phyloP scores from a whole-genome alignment of 2,797 vertebrate genomes.

The Spea hammondii region DNA sequence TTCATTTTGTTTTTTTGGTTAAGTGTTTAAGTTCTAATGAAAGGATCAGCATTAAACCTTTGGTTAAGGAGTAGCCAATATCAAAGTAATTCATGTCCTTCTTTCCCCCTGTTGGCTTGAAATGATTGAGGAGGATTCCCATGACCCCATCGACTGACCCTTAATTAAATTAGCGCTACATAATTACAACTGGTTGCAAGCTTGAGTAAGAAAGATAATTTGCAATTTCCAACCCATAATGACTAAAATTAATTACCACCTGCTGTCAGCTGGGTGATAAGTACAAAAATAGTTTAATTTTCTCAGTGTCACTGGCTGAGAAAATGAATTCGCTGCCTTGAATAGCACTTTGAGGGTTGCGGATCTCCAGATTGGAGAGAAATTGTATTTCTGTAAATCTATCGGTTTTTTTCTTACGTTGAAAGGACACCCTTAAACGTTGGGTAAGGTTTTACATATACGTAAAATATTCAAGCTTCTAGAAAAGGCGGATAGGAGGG shows the following conservation, averaged over 20 bases:
- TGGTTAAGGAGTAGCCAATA: not conserved
- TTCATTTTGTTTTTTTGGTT: too few species aligned
- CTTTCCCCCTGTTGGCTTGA: not conserved
- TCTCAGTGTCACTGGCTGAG: not conserved
- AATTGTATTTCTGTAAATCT: not conserved
- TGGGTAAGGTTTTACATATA: too few species aligned
- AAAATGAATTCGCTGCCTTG: not conserved
- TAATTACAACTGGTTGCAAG: not conserved
- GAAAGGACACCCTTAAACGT: too few species aligned
- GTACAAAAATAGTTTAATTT: not conserved
- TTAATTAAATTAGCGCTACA: not conserved
- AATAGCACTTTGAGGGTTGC: not conserved
- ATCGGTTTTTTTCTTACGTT: too few species aligned
- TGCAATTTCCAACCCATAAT: conserved; percentile 3
- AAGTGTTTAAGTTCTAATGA: too few species aligned
- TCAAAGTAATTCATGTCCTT: not conserved
- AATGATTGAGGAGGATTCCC: not conserved
- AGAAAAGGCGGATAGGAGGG: too few species aligned
- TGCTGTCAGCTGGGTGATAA: not conserved
- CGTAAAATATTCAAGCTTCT: too few species aligned
- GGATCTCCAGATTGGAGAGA: not conserved
- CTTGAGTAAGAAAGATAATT: not conserved
- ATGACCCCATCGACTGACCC: not conserved
- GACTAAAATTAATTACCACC: conserved; percentile 8
- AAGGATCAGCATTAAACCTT: too few species aligned